These are phyloP conservation scores for Cacoxenus indagator DNA, from an alignment of 2,888 invertebrate genomes.

Conservation along the genomic window DNA sequence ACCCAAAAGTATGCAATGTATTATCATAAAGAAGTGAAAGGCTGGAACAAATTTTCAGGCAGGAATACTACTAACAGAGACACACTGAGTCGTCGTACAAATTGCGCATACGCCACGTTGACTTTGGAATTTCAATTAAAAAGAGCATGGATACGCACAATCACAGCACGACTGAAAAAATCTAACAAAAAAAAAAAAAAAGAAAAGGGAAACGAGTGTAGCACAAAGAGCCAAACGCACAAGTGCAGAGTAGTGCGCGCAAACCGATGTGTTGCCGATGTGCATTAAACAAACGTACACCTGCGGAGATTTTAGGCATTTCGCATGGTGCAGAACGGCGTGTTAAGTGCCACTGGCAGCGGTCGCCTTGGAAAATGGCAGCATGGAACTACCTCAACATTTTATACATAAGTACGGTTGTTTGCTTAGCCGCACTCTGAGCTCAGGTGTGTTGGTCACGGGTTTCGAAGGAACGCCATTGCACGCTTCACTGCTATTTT, in stretches of 20 bases:
- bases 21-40: too few relatives aligned
- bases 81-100: neutral
- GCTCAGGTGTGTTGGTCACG: too few relatives aligned
- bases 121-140: conserved; percentile 1
- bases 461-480: too few relatives aligned
- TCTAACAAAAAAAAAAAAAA: neutral
- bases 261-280: neutral
- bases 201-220: neutral
- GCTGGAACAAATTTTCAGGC: too few relatives aligned
- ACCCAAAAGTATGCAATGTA: too few relatives aligned
- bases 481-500: too few relatives aligned
- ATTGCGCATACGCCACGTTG: neutral
- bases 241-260: neutral
- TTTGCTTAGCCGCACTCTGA: too few relatives aligned
- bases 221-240: neutral
- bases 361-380: too few relatives aligned
- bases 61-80: too few relatives aligned
- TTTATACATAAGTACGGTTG: too few relatives aligned
- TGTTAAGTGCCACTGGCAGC: too few relatives aligned
- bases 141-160: neutral
- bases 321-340: neutral
- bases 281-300: neutral
- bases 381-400: too few relatives aligned
- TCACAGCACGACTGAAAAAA: neutral
- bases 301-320: neutral